Conservation (phyloP, 2,113 vertebrate species). For the Dinomys branickii region DNA sequence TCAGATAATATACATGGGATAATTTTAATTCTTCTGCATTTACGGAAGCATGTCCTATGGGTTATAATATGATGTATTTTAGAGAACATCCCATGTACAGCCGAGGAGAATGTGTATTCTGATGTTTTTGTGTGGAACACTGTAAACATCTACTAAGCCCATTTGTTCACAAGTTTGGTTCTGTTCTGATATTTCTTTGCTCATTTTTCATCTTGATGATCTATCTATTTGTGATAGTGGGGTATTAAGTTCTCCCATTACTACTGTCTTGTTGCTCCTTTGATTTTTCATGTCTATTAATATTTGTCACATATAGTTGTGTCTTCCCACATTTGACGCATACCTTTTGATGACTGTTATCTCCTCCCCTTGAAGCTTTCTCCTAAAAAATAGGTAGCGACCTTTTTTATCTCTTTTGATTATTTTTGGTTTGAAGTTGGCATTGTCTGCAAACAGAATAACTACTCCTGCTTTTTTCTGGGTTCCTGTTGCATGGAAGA, state of each 20-base stretch:
- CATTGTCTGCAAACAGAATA: background rate
- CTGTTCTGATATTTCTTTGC: background rate
- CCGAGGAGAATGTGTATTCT: background rate
- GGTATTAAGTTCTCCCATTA: background rate
- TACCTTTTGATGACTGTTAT: background rate
- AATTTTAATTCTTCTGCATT: too few relatives aligned
- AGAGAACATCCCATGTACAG: background rate
- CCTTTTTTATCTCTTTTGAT: background rate
- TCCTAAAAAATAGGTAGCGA: background rate
- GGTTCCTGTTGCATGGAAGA: background rate
- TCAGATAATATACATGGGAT: too few relatives aligned
- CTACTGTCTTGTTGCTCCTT: background rate
- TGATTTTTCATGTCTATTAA: background rate
- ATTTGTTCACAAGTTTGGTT: background rate
- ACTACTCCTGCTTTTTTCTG: background rate
- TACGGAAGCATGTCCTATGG: background rate
- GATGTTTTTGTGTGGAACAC: background rate
- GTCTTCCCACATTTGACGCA: background rate
- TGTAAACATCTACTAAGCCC: background rate
- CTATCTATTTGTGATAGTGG: background rate
- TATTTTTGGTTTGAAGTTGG: background rate
- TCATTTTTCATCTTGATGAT: background rate
- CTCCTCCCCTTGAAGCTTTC: background rate
- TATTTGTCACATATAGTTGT: background rate
- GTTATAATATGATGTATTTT: background rate